Base-by-base conservation (phyloP, 1,140 invertebrate genomes). In the Drosophila truncata region DNA sequence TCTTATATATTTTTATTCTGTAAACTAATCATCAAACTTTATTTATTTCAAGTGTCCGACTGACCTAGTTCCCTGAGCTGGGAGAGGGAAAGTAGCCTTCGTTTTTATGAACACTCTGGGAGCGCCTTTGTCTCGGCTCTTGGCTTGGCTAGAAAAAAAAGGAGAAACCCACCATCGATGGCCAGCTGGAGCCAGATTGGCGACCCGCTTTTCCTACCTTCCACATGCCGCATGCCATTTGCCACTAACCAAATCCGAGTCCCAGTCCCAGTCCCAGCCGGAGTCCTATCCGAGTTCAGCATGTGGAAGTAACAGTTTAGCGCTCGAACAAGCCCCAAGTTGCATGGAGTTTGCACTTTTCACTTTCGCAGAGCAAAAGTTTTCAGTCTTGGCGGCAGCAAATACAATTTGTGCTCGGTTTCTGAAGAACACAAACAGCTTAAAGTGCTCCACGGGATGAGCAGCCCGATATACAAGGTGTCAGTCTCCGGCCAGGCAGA, bases 221-320 rank as follows among this genome's bases (percentile, higher is more conserved):
- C 31, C 31, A 23, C 31, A 16, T 52, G 49, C 49, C 49, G 33
- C 49, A 52, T 55, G 35, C 14, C 52, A 55, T 55, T 55, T 55
- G 52, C 52, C 52, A 25, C 33, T 37, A 55, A 55, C 52, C 33
- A 31, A 57, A 35, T 46, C 16, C 39, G 14, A 46, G 44, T 59
- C 41, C 41, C 41, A 39, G 37, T 52, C 31, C 67, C 18, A 50
- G 47, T 29, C n/a, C n/a, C 27, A 54, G 23, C 2, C 10, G 16
- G 27, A 57, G 16, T 6, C 44, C 44, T 23, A 46, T 23, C 42
- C 52, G 39, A 33, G 44, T 58, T 65, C 49, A 77, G 72, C 80
- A 83, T 88, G 84, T 84, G 84, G 84, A 87, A 87, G 80, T 87
- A 88, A 84, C 83, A 88, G 83, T 87, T 86, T 88, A 88, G 81